Evolutionary conservation across 2,797 vertebrate genomes (phyloP), one percentile per base, ranked within the genome.

Genomic region (Protosalanx chinensis): DNA sequence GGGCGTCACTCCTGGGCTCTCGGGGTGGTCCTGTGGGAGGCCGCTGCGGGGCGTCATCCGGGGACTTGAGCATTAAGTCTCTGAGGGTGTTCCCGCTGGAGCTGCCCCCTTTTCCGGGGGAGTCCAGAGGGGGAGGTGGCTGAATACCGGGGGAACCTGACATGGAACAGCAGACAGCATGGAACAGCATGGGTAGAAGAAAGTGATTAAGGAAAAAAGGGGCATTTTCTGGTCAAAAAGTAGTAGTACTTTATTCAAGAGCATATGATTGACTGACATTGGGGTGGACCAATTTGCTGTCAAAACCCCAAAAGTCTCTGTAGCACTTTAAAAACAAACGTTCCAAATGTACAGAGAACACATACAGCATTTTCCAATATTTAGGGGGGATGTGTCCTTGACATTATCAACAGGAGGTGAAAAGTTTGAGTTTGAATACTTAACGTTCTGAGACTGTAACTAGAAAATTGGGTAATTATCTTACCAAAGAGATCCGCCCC

Each of bases 51-150:
- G 75, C 76, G 3, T 75, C 67, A 7, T 94, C 91, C 0, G 93
- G 93, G 0, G 86, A 86, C 73, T 95, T 97, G 59, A 98, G 89
- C 96, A 98, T 97, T 0, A 90, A 95, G 76, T 98, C 96, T 73
- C 96, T 92, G 41, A 97, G 87, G 0, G 91, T 74, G 70, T 87
- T 91, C 30, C 86, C 73, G 6, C 82, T 46, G 59, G 59, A 78
- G 0, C n/a, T 74, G 53, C 60, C 71, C 76, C 51, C 64, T n/a
- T 77, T 8, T 27, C 62, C 46, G 20, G 61, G 32, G 61, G 41
- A 1, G 72, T 87, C 83, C 58, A 74, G 74, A 65, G 75, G 71
- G 2, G 85, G 64, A 0, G 81, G 76, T 0, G 88, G 80, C 61
- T 88, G 86, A 7, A 87, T 68, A 30, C 87, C 85, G 29, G 93